phyloP scores from a whole-genome alignment of 2,888 invertebrate genomes.

The Melipona bicolor region DNA sequence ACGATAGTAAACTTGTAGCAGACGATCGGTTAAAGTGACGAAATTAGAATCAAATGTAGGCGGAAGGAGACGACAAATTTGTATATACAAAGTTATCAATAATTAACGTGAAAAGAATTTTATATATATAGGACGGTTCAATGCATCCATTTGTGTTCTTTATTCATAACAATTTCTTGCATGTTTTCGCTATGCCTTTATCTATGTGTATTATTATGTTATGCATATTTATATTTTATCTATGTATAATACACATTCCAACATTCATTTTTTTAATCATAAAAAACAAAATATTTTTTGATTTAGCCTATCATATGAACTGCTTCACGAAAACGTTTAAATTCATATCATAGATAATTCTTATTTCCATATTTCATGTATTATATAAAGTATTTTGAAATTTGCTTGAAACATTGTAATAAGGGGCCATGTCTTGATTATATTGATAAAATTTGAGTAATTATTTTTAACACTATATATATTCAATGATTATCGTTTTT shows the following conservation, averaged over 20 bases:
- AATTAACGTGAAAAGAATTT: conserved; percentile 45
- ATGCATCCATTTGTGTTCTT: conserved; percentile 41
- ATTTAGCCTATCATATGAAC: no score
- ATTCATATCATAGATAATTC: no score
- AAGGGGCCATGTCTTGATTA: no score
- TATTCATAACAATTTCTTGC: conserved; percentile 25
- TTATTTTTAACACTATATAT: no score
- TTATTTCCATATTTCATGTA: no score
- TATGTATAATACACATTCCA: conserved; percentile 51
- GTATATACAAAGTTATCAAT: conserved; percentile 49
- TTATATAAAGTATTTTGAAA: no score
- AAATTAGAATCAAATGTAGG: conserved; percentile 30
- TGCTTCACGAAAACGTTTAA: no score
- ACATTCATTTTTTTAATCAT: background rate
- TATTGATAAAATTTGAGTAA: no score
- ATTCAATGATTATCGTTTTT: no score
- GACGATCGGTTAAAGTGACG: conserved; percentile 12
- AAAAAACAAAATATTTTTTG: no score
- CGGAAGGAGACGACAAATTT: conserved; percentile 37
- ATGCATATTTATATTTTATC: conserved; percentile 22
- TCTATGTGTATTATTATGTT: conserved; percentile 11
- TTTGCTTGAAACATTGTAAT: no score
- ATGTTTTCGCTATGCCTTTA: conserved; percentile 1
- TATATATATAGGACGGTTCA: conserved; percentile 45
- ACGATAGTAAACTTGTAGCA: conserved; percentile 8